phyloP scores from a whole-genome alignment of 1,140 invertebrate species.

The Eurosta solidaginis region DNA sequence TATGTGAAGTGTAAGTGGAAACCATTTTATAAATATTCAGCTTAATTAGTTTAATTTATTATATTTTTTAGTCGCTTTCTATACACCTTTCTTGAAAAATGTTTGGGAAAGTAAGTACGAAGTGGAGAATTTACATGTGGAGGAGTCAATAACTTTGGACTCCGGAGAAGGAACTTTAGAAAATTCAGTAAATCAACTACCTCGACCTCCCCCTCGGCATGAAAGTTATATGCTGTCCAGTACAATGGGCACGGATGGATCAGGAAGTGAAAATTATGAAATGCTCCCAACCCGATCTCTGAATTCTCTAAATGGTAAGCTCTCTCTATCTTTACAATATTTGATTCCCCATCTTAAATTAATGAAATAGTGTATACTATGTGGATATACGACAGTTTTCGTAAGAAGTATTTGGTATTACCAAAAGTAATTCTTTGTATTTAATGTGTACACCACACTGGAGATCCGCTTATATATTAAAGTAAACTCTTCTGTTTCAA shows the following conservation, averaged over 20 bases:
- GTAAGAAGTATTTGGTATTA: too few species aligned
- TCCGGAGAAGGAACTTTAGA: conserved; percentile 74
- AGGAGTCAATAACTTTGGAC: conserved; percentile 71
- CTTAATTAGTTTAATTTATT: conserved; percentile 32
- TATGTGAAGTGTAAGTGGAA: conserved; percentile 53
- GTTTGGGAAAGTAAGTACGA: conserved; percentile 95
- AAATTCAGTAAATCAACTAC: conserved; percentile 68
- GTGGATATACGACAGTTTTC: too few species aligned
- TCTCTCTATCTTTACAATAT: conserved; percentile 36
- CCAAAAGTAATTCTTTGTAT: too few species aligned
- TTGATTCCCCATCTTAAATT: too few species aligned
- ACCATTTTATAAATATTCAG: not conserved
- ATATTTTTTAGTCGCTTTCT: conserved; percentile 81
- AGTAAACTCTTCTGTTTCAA: too few species aligned
- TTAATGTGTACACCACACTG: too few species aligned
- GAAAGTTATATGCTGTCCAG: conserved; percentile 68
- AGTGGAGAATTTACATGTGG: conserved; percentile 91
- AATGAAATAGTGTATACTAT: too few species aligned
- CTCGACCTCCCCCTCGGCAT: conserved; percentile 68
- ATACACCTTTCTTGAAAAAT: conserved; percentile 94
- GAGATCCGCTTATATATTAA: too few species aligned
- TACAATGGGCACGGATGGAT: conserved; percentile 57
- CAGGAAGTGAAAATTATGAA: conserved; percentile 83
- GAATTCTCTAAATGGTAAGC: conserved; percentile 62
- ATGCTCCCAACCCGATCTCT: conserved; percentile 66